Percentiles rank a stretch among this genome's conserved stretches.
These are phyloP conservation scores for Xestia xanthographa DNA, from an alignment of 2,888 invertebrate genomes.

Conservation along the genomic window DNA sequence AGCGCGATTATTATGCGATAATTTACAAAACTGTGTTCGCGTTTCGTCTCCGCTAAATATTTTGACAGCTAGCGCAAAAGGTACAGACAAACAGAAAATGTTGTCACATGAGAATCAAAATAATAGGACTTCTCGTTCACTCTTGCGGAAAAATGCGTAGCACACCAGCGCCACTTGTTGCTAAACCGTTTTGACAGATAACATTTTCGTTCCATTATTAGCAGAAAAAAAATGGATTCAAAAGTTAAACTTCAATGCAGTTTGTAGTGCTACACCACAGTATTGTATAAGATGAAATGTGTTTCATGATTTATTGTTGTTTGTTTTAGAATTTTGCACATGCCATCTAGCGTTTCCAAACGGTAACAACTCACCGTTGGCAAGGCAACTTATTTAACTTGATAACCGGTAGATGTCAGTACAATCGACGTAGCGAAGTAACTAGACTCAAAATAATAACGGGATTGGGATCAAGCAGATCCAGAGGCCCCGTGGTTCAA, in stretches of 20 bases:
- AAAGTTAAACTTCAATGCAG: neutral
- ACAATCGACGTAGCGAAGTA: neutral
- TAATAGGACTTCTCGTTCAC: conserved; percentile 55
- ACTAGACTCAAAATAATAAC: neutral
- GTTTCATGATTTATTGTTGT: neutral
- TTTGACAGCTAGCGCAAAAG: conserved; percentile 57
- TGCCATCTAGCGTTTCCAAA: conserved; percentile 19
- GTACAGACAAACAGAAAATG: conserved; percentile 38
- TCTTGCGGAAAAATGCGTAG: conserved; percentile 19
- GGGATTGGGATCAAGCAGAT: neutral
- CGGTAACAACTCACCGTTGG: neutral
- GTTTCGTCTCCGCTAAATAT: conserved; percentile 61
- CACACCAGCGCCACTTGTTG: conserved; percentile 60
- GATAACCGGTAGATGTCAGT: conserved; percentile 22
- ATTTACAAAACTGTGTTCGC: conserved; percentile 31
- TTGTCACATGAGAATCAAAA: conserved; percentile 65
- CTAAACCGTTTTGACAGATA: conserved; percentile 50
- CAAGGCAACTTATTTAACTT: neutral
- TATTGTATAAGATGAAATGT: no score
- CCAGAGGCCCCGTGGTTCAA: neutral
- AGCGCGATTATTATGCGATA: conserved; percentile 34
- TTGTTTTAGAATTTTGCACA: neutral
- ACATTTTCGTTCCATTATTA: conserved; percentile 1
- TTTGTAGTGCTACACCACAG: neutral
- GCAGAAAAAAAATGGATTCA: neutral